Percentiles rank a stretch among this genome's conserved stretches.
Conservation (phyloP, 2,888 invertebrate species). For the Phragmatobia fuliginosa region DNA sequence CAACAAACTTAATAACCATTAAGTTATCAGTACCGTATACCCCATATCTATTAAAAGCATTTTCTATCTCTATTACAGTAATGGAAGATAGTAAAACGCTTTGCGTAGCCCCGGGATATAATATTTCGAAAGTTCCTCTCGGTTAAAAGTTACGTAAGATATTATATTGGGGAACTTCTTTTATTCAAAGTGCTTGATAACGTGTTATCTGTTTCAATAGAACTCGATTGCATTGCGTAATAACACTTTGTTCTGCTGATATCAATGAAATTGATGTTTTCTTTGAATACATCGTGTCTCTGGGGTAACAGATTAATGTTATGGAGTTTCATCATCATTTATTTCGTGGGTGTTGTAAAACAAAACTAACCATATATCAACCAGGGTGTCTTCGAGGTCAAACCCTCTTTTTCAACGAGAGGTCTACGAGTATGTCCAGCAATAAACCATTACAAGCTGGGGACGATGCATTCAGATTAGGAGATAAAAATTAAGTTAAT, state of each 20-base stretch:
- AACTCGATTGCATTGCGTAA: conserved; percentile 30
- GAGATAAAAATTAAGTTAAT: no score
- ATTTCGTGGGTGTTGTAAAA: no score
- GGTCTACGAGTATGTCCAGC: no score
- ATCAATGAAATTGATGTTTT: no score
- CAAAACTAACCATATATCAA: no score
- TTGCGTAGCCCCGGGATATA: conserved; percentile 38
- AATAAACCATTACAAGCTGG: no score
- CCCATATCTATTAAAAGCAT: conserved; percentile 18
- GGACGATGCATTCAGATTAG: no score
- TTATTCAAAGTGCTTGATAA: conserved; percentile 44
- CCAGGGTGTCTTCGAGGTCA: no score
- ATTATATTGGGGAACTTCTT: conserved; percentile 25
- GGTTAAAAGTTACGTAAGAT: conserved; percentile 42
- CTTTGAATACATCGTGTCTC: no score
- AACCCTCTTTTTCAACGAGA: no score
- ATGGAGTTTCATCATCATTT: no score
- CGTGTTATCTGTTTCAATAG: conserved; percentile 38
- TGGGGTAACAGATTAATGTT: no score
- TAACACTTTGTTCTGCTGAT: not conserved
- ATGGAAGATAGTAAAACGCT: conserved; percentile 28
- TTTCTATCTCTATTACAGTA: conserved; percentile 34
- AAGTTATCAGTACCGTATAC: conserved; percentile 6
- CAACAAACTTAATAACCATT: conserved; percentile 4
- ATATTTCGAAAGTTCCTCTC: conserved; percentile 51